A percentile compares a stretch with the other conserved stretches of the same genome.
These are phyloP conservation scores for Stomatorhinus ivindoensis DNA, from an alignment of 2,113 vertebrate species.

Conservation along the genomic window DNA sequence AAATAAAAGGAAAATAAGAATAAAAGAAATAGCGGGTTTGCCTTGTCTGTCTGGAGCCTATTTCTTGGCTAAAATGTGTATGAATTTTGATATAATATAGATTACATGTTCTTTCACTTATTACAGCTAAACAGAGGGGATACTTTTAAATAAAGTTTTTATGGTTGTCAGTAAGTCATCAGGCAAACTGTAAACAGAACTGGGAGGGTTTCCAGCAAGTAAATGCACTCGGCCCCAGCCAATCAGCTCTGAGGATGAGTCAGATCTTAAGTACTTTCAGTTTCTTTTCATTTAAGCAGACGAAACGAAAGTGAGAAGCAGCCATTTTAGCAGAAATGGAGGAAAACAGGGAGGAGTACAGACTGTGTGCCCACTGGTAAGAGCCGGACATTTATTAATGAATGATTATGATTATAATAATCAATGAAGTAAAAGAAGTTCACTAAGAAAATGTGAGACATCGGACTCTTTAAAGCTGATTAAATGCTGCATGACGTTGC, in stretches of 20 bases:
- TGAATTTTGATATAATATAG: background rate
- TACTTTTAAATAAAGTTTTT: background rate
- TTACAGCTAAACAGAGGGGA: background rate
- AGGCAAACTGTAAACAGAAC: background rate
- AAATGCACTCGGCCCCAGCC: background rate
- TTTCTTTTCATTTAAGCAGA: constrained; percentile 1
- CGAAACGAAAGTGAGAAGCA: background rate
- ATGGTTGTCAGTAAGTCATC: background rate
- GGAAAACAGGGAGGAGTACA: background rate
- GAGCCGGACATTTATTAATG: background rate
- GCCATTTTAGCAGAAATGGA: constrained; percentile 2
- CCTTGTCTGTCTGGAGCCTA: too few relatives aligned
- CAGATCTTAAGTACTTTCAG: background rate
- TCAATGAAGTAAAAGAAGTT: background rate
- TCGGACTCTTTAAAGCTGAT: background rate
- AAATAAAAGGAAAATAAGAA: too few relatives aligned
- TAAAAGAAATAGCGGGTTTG: too few relatives aligned
- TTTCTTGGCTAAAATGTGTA: background rate
- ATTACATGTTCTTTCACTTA: background rate
- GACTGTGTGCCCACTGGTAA: constrained; percentile 11
- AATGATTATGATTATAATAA: background rate
- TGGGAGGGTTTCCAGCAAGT: background rate
- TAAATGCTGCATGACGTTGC: background rate
- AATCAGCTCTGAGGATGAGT: background rate
- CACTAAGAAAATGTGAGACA: background rate